Evolutionary conservation across 2,113 vertebrate genomes (phyloP).

Genomic region (Periophthalmus modestus): DNA sequence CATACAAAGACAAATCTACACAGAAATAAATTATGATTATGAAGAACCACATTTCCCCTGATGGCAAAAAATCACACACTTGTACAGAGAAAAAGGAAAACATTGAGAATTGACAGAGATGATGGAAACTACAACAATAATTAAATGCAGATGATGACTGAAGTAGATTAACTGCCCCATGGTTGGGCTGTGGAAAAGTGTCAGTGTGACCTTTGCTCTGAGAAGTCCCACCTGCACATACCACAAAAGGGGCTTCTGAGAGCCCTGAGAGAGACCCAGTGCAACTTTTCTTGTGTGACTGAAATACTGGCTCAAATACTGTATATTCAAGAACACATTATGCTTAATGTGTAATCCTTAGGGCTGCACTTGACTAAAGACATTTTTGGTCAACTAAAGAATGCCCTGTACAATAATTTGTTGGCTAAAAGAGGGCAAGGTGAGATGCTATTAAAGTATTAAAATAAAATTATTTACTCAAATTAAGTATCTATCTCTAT

Average conservation of each 20-base stretch:
- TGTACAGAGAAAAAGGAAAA: conserved; percentile 33
- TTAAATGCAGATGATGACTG: conserved; percentile 46
- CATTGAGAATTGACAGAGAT: conserved; percentile 64
- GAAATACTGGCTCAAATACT: background rate
- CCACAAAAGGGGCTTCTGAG: conserved; percentile 33
- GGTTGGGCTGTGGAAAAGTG: conserved; percentile 29
- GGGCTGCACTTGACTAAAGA: too few species aligned
- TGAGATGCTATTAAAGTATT: too few species aligned
- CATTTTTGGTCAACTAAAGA: too few species aligned
- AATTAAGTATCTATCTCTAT: too few species aligned
- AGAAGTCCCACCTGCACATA: conserved; percentile 35
- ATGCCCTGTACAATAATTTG: too few species aligned
- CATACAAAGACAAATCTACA: conserved; percentile 35
- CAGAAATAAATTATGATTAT: conserved; percentile 42
- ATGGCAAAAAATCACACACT: conserved; percentile 62
- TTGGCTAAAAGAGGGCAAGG: too few species aligned
- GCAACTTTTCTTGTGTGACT: conserved; percentile 30
- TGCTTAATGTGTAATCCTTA: background rate
- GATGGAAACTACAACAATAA: conserved; percentile 41
- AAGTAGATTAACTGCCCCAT: conserved; percentile 52
- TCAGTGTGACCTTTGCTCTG: conserved; percentile 8
- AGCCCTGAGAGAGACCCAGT: conserved; percentile 25
- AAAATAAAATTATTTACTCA: too few species aligned
- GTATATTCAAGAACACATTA: background rate
- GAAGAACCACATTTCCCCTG: conserved; percentile 52